These are phyloP conservation scores for Distichodus sexfasciatus DNA, from an alignment of 2,797 vertebrate species.

Conservation along the genomic window DNA sequence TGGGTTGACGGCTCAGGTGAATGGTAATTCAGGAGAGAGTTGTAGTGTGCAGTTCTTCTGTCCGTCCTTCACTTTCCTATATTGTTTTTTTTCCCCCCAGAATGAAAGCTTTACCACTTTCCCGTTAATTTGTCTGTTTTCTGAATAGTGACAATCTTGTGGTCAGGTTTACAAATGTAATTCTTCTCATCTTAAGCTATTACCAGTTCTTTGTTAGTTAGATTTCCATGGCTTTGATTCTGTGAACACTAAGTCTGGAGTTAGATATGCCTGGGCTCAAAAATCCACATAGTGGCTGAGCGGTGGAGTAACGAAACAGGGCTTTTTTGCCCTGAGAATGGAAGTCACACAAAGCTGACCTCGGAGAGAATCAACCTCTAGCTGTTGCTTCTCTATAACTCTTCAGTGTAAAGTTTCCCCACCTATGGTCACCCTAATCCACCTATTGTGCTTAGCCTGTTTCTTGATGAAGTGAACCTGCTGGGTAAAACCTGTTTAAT, in stretches of 20 bases:
- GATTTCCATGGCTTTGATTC: conserved; percentile 5
- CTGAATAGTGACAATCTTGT: not conserved
- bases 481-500: too few species aligned
- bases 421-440: conserved; percentile 37
- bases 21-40: not conserved
- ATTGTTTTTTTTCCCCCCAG: not conserved
- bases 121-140: too few species aligned
- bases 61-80: not conserved
- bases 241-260: not conserved
- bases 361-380: conserved; percentile 29
- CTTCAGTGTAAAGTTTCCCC: conserved; percentile 6
- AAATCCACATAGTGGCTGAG: too few species aligned
- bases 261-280: not conserved
- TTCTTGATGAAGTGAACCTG: too few species aligned
- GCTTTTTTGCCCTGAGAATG: conserved; percentile 39
- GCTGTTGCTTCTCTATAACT: conserved; percentile 29
- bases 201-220: not conserved
- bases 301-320: conserved; percentile 17
- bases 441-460: conserved; percentile 3
- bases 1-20: conserved; percentile 27
- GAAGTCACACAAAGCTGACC: conserved; percentile 34
- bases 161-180: not conserved
- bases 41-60: not conserved
- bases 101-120: too few species aligned
- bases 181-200: not conserved